Evolutionary conservation across 2,113 vertebrate genomes (phyloP).

Genomic region (Chrysemys picta): DNA sequence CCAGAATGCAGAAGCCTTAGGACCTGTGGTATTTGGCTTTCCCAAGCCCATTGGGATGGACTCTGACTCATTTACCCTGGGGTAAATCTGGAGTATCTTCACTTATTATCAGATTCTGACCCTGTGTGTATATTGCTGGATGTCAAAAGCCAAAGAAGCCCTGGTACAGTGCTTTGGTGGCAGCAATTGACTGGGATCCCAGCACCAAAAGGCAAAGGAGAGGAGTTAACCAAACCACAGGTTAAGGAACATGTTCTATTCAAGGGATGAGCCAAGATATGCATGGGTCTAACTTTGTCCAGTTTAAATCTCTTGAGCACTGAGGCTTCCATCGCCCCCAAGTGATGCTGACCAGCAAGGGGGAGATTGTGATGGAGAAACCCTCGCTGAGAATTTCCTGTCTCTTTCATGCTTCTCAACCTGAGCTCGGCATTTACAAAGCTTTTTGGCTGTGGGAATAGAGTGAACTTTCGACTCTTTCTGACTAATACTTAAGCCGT

Average conservation of each 20-base stretch:
- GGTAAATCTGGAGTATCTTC: rapidly evolving
- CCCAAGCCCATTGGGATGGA: rapidly evolving
- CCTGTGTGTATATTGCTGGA: rapidly evolving
- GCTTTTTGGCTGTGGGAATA: constrained; percentile 29
- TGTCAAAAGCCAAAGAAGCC: neutral
- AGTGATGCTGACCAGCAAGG: rapidly evolving
- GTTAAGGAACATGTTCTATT: neutral
- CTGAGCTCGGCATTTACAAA: neutral
- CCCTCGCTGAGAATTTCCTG: neutral
- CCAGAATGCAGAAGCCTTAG: neutral
- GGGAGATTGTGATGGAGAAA: neutral
- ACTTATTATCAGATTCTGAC: rapidly evolving
- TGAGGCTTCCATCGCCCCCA: neutral
- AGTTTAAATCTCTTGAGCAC: neutral
- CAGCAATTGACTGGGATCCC: neutral
- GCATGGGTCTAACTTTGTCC: neutral
- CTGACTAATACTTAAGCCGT: constrained; percentile 8
- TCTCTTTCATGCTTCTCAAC: neutral
- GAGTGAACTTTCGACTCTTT: constrained; percentile 13
- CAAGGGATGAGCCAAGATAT: neutral
- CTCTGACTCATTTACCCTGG: rapidly evolving
- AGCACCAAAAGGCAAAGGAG: neutral
- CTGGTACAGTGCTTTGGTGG: rapidly evolving
- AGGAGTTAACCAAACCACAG: neutral
- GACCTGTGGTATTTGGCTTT: neutral